A percentile compares a stretch with the other conserved stretches of the same genome.
These are phyloP conservation scores for Apamea monoglypha DNA, from an alignment of 2,888 invertebrate species.

Conservation along the genomic window DNA sequence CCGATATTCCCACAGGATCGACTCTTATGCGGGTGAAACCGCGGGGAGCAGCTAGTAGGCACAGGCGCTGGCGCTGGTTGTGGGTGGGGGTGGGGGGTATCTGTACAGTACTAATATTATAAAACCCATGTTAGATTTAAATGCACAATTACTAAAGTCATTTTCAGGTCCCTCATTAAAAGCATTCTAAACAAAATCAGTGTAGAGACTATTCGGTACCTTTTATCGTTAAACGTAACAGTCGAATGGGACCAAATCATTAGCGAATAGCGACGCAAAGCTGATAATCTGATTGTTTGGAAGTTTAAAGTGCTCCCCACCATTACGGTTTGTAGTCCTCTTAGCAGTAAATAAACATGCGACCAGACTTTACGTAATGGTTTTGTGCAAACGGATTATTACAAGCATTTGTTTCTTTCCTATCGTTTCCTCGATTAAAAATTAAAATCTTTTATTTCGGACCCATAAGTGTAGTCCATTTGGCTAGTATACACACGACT, in stretches of 20 bases:
- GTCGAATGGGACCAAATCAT: conserved; percentile 41
- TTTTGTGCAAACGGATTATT: conserved; percentile 5
- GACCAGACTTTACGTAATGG: conserved; percentile 23
- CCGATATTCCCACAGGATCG: too few relatives aligned
- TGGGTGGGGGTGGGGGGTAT: too few relatives aligned
- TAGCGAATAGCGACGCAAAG: conserved; percentile 43
- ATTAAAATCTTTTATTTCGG: too few relatives aligned
- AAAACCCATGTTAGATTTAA: neutral
- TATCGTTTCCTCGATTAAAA: neutral
- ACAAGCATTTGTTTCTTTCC: neutral
- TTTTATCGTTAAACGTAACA: conserved; percentile 15
- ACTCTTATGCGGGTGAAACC: too few relatives aligned
- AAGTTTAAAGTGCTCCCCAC: conserved; percentile 69
- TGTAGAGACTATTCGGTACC: conserved; percentile 2
- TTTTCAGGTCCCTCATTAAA: conserved; percentile 19
- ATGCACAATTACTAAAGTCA: neutral
- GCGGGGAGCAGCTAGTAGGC: too few relatives aligned
- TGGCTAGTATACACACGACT: too few relatives aligned
- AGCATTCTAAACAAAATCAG: conserved; percentile 24
- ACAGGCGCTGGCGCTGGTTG: too few relatives aligned
- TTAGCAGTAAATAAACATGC: conserved; percentile 39
- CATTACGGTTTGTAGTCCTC: conserved; percentile 52
- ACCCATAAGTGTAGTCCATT: too few relatives aligned
- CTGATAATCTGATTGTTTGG: conserved; percentile 74
- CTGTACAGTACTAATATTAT: neutral